Percentiles rank a stretch among this genome's conserved stretches.
These are phyloP conservation scores for Picus viridis DNA, from an alignment of 2,797 vertebrate genomes.

Conservation along the genomic window DNA sequence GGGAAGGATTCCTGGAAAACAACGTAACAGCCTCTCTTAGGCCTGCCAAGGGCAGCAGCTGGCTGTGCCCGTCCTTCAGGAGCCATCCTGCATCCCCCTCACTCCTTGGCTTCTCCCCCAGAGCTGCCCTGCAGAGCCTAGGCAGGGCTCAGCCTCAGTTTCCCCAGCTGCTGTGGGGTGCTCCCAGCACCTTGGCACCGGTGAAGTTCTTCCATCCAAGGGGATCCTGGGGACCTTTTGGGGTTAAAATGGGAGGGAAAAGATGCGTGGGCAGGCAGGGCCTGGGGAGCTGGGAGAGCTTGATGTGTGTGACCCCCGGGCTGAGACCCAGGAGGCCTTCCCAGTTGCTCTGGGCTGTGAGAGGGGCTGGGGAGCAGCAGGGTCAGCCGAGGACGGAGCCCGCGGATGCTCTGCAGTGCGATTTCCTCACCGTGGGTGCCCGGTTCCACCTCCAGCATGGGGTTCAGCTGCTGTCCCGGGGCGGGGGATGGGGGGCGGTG, in stretches of 20 bases:
- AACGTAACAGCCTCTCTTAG: not conserved
- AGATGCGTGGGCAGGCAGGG: not conserved
- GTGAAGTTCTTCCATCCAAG: accelerated
- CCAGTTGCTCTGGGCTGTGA: accelerated
- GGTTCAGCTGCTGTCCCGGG: not conserved
- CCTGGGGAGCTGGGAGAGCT: not conserved
- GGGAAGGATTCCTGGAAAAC: conserved; percentile 34
- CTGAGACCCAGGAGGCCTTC: not conserved
- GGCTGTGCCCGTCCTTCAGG: not conserved
- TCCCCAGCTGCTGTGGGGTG: accelerated
- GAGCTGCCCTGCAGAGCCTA: accelerated
- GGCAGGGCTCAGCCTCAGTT: not conserved
- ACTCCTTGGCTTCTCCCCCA: accelerated
- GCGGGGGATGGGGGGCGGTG: not conserved
- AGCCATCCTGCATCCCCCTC: accelerated
- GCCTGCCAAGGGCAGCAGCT: not conserved
- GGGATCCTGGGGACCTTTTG: not conserved
- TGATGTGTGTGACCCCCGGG: not conserved
- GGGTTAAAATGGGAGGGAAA: accelerated
- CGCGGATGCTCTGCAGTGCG: not conserved
- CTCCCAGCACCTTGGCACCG: not conserved
- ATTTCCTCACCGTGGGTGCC: not conserved
- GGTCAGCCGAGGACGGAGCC: not conserved
- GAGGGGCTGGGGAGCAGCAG: not conserved
- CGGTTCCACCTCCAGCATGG: not conserved